phyloP scores from a whole-genome alignment of 2,113 vertebrate species.

The Heterocephalus glaber region DNA sequence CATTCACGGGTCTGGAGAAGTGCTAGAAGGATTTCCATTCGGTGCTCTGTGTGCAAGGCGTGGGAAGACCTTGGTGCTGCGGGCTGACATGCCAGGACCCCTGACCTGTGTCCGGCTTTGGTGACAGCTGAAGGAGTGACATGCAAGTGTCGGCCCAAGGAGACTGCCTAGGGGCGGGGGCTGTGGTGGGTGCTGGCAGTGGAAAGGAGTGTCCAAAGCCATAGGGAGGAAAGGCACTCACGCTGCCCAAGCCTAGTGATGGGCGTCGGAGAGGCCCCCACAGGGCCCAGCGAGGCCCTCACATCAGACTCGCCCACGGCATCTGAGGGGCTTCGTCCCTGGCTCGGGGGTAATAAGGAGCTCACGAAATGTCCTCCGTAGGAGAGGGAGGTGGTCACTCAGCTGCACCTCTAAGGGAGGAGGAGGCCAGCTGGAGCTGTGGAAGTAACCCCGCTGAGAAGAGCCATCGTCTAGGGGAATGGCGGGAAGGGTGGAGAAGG shows the following conservation, averaged over 20 bases:
- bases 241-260: not conserved
- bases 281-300: not conserved
- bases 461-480: not conserved
- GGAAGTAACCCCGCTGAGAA: not conserved
- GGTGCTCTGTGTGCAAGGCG: not conserved
- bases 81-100: rapidly evolving
- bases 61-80: not conserved
- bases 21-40: not conserved
- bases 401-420: not conserved
- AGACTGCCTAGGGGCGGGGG: not conserved
- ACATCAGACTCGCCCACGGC: not conserved
- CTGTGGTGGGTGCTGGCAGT: no score
- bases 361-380: not conserved
- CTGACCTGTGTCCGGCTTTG: rapidly evolving
- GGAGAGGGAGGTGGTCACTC: not conserved
- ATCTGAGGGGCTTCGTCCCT: not conserved
- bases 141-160: not conserved
- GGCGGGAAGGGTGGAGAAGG: not conserved
- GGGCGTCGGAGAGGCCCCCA: not conserved
- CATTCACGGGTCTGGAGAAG: not conserved
- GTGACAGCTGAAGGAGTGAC: not conserved
- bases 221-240: not conserved
- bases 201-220: not conserved
- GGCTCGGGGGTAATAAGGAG: not conserved
- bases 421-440: not conserved